These are phyloP conservation scores for Xerus rutilus DNA, from an alignment of 2,797 vertebrate species.

Conservation along the genomic window DNA sequence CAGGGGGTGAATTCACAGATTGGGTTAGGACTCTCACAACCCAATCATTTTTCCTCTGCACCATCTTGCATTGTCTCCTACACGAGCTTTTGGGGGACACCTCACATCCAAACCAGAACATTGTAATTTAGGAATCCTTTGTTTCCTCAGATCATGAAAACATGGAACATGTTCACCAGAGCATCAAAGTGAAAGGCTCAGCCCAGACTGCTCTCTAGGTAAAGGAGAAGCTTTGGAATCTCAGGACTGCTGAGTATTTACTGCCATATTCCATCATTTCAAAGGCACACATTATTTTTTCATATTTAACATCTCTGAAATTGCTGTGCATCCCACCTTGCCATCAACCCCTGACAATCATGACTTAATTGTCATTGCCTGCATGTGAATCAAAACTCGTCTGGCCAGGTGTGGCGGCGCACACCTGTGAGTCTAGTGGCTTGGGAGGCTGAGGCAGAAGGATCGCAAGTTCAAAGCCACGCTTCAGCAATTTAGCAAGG, in stretches of 20 bases:
- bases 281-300: background rate
- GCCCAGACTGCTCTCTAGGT: background rate
- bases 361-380: background rate
- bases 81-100: too few relatives aligned
- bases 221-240: background rate
- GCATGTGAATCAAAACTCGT: background rate
- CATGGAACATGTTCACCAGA: fast-evolving
- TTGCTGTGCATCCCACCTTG: background rate
- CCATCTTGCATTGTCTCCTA: too few relatives aligned
- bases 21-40: too few relatives aligned
- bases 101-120: too few relatives aligned
- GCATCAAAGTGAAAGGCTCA: background rate
- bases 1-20: too few relatives aligned
- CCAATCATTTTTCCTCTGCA: too few relatives aligned
- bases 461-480: too few relatives aligned
- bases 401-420: too few relatives aligned
- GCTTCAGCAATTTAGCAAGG: too few relatives aligned
- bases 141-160: background rate
- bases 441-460: too few relatives aligned
- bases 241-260: background rate
- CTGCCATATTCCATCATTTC: background rate
- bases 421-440: too few relatives aligned
- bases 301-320: background rate
- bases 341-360: background rate
- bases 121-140: background rate